A percentile compares a stretch with the other conserved stretches of the same genome.
phyloP scores from a whole-genome alignment of 92 coral and sea anemone species.

The Diadumene lineata region DNA sequence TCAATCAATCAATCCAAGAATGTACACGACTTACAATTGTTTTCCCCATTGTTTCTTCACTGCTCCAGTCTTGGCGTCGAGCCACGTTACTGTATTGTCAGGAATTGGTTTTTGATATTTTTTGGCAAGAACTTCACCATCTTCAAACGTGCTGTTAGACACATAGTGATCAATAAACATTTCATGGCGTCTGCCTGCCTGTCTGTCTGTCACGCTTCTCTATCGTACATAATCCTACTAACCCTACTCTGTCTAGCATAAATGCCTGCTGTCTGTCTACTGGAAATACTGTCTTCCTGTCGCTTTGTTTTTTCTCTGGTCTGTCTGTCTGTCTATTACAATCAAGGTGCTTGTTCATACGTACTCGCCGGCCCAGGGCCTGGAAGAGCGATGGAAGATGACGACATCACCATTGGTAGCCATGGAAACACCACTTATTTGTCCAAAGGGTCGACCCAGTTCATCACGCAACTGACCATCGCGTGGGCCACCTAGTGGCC shows the following conservation, averaged over 20 bases:
- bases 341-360: slow-evolving; percentile 15
- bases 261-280: background rate
- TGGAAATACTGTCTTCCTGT: too few relatives aligned
- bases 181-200: background rate
- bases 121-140: slow-evolving; percentile 28
- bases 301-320: too few relatives aligned
- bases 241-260: background rate
- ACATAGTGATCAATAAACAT: background rate
- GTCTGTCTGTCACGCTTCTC: slow-evolving; percentile 8
- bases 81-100: slow-evolving; percentile 63
- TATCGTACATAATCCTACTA: too few relatives aligned
- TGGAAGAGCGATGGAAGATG: slow-evolving; percentile 84
- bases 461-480: slow-evolving; percentile 18
- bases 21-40: slow-evolving; percentile 16
- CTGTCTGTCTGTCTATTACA: slow-evolving; percentile 1
- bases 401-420: slow-evolving; percentile 76
- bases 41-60: slow-evolving; percentile 52
- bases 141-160: slow-evolving; percentile 74
- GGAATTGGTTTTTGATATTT: slow-evolving; percentile 48
- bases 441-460: too few relatives aligned
- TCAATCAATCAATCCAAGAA: background rate
- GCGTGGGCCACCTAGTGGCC: slow-evolving; percentile 60
- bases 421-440: slow-evolving; percentile 80
- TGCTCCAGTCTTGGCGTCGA: slow-evolving; percentile 69
- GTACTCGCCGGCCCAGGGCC: slow-evolving; percentile 76